Evolutionary conservation across 2,888 invertebrate species (phyloP).

Genomic region (Eupithecia pulchellata): DNA sequence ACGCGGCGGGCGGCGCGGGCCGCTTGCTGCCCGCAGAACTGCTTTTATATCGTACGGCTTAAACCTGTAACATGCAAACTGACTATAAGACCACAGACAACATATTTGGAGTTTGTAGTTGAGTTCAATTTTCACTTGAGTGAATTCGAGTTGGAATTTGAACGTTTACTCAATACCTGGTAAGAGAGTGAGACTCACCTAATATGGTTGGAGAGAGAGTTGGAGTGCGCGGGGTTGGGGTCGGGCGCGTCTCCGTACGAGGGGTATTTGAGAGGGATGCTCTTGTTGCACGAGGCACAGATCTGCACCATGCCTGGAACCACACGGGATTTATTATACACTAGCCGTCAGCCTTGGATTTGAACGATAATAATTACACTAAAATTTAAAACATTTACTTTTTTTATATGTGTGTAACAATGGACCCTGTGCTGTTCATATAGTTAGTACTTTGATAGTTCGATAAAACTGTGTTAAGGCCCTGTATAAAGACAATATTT

Average conservation of each 20-base stretch:
- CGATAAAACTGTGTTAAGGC: too few species aligned
- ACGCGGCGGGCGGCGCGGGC: slow-evolving; percentile 66
- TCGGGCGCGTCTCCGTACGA: slow-evolving; percentile 87
- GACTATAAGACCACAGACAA: not conserved
- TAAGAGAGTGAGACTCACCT: slow-evolving; percentile 55
- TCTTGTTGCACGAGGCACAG: slow-evolving; percentile 94
- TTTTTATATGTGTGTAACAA: too few species aligned
- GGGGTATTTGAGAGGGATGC: slow-evolving; percentile 91
- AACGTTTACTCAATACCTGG: too few species aligned
- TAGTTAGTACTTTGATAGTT: too few species aligned
- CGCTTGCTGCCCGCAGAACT: slow-evolving; percentile 64
- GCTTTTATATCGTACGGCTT: slow-evolving; percentile 87
- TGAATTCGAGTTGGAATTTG: too few species aligned
- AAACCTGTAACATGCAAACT: slow-evolving; percentile 63
- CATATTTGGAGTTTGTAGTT: not conserved
- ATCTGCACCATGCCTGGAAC: slow-evolving; percentile 92
- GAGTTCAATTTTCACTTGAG: too few species aligned
- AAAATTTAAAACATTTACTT: too few species aligned
- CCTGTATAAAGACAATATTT: too few species aligned
- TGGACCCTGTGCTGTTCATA: too few species aligned
- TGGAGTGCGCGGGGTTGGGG: slow-evolving; percentile 66
- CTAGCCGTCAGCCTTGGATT: too few species aligned
- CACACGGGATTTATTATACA: not conserved
- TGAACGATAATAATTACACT: too few species aligned
- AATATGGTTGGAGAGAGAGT: slow-evolving; percentile 76